Conservation (phyloP, 2,113 vertebrate genomes). For the Rissa tridactyla region DNA sequence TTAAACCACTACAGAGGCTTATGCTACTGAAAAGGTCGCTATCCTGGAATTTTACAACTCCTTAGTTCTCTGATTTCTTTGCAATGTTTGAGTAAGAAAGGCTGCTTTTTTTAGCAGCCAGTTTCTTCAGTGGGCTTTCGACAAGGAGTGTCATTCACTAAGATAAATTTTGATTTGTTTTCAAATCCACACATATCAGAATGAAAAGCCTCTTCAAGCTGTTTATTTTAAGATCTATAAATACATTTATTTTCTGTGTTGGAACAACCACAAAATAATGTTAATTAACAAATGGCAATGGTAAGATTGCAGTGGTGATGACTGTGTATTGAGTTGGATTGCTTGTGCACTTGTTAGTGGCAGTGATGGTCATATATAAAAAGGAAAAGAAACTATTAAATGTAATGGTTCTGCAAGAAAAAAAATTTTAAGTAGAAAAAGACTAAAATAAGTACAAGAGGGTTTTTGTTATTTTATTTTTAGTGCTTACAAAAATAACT, state of each 20-base stretch:
- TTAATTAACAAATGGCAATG: background rate
- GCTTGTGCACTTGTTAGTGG: background rate
- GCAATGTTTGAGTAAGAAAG: background rate
- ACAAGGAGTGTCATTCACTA: background rate
- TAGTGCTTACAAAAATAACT: background rate
- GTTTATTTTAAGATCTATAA: background rate
- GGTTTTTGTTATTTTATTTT: background rate
- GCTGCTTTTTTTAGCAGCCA: background rate
- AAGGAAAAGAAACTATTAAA: background rate
- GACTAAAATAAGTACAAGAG: background rate
- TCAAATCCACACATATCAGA: background rate
- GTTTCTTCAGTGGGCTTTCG: background rate
- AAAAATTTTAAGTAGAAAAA: background rate
- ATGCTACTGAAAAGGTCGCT: background rate
- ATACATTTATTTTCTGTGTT: background rate
- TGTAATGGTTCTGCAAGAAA: background rate
- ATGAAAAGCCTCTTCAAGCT: background rate
- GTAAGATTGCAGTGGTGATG: background rate
- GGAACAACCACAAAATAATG: background rate
- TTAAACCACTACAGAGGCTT: background rate
- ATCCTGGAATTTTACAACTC: background rate
- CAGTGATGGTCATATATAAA: background rate
- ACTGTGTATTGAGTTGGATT: background rate
- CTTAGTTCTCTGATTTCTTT: background rate
- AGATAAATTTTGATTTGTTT: background rate